Evolutionary conservation across 2,888 invertebrate species (phyloP).

Genomic region (Hirtodrosophila alboralis): DNA sequence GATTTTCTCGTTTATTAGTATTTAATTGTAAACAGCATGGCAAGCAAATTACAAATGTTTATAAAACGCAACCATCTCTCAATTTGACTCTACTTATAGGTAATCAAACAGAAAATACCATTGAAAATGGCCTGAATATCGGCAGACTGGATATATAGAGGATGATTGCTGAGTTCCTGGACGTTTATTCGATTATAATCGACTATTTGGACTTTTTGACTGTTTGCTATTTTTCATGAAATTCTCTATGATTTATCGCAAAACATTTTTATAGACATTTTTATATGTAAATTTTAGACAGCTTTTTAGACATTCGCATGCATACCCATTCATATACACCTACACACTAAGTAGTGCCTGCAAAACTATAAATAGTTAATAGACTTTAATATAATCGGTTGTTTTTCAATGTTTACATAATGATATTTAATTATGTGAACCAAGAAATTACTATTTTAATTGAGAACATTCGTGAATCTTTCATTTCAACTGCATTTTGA

Average conservation of each 20-base stretch:
- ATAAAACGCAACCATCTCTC: conserved; percentile 18
- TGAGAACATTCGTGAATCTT: too few species aligned
- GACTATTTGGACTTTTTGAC: conserved; percentile 21
- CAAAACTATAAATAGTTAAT: too few species aligned
- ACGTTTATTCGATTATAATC: conserved; percentile 11
- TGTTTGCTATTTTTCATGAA: conserved; percentile 48
- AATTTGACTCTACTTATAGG: conserved; percentile 54
- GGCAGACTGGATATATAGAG: background rate
- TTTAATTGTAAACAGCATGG: conserved; percentile 71
- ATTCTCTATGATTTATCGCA: conserved; percentile 51
- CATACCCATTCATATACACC: conserved; percentile 8
- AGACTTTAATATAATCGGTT: too few species aligned
- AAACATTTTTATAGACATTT: conserved; percentile 62
- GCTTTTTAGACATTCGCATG: conserved; percentile 51
- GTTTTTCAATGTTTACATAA: too few species aligned
- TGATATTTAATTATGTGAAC: too few species aligned
- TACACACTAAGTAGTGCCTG: conserved; percentile 1
- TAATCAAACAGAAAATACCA: conserved; percentile 81
- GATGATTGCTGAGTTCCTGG: too few species aligned
- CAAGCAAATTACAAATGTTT: conserved; percentile 50
- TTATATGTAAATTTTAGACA: conserved; percentile 49
- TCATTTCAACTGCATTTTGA: too few species aligned
- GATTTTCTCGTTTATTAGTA: conserved; percentile 67
- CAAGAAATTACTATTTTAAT: too few species aligned
- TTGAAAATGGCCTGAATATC: conserved; percentile 67